phyloP scores from a whole-genome alignment of 2,113 vertebrate genomes.

The Lathamus discolor region DNA sequence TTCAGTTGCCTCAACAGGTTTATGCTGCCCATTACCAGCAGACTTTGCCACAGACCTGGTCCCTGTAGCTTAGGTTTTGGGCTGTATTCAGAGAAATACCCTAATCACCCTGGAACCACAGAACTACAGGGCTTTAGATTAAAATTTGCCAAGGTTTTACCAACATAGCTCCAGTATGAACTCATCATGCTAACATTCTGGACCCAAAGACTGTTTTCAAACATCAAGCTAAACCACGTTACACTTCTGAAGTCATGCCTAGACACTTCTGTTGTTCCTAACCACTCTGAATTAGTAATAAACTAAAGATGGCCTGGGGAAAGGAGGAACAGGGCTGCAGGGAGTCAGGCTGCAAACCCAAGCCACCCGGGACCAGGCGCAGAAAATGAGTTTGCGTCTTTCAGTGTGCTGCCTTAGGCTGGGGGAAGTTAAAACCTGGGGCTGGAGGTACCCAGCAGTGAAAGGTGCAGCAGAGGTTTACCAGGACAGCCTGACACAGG shows the following conservation, averaged over 20 bases:
- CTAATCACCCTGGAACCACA: not conserved
- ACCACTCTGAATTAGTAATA: not conserved
- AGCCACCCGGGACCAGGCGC: not conserved
- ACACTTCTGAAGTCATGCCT: not conserved
- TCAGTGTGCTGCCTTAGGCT: not conserved
- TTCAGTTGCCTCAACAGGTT: not conserved
- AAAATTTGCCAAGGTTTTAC: not conserved
- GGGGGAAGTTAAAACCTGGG: not conserved
- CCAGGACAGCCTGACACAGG: not conserved
- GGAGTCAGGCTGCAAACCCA: not conserved
- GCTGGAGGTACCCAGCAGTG: not conserved
- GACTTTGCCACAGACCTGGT: not conserved
- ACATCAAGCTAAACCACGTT: not conserved
- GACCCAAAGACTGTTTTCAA: not conserved
- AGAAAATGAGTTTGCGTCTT: not conserved
- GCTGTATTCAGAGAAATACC: not conserved
- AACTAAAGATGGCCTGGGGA: not conserved
- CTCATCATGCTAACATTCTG: accelerated
- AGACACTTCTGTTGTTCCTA: not conserved
- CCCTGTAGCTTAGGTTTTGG: not conserved
- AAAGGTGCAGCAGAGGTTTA: not conserved
- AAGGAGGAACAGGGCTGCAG: not conserved
- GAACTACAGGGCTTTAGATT: not conserved
- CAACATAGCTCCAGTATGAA: not conserved
- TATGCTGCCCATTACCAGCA: not conserved